Evolutionary conservation across 2,888 invertebrate species (phyloP).

Genomic region (Apoda limacodes): DNA sequence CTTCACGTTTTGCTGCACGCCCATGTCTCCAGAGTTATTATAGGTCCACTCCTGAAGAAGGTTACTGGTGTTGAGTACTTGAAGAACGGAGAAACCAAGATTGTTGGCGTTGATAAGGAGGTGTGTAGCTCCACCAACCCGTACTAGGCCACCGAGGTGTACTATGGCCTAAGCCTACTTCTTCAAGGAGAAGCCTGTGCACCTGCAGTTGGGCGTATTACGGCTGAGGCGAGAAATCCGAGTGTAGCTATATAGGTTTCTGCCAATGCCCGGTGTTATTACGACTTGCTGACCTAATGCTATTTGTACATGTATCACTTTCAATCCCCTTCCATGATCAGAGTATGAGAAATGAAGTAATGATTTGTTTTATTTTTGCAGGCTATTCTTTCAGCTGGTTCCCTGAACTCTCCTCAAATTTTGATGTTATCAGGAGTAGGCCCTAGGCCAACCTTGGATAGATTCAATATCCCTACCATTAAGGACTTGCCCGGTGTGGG

Average conservation of each 20-base stretch:
- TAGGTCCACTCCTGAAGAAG: conserved; percentile 56
- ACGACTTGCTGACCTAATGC: conserved; percentile 12
- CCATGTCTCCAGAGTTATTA: conserved; percentile 67
- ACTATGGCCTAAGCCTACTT: no score
- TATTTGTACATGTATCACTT: background rate
- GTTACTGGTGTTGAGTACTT: conserved; percentile 73
- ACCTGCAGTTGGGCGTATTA: no score
- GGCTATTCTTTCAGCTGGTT: conserved; percentile 72
- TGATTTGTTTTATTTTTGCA: conserved; percentile 19
- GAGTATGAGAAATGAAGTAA: background rate
- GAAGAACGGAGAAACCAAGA: conserved; percentile 53
- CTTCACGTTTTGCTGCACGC: conserved; percentile 73
- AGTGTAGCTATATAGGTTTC: no score
- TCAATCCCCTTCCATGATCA: background rate
- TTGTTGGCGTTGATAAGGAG: conserved; percentile 64
- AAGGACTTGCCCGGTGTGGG: conserved; percentile 77
- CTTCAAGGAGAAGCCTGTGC: no score
- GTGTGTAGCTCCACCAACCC: no score
- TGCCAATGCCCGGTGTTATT: no score
- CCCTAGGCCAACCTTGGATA: conserved; percentile 68
- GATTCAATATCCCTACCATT: conserved; percentile 69
- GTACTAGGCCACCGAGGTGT: no score
- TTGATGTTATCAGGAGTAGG: conserved; percentile 76
- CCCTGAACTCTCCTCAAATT: conserved; percentile 76
- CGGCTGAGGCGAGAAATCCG: no score